Conservation (phyloP, 1,140 invertebrate species). For the Cydia pomonella region DNA sequence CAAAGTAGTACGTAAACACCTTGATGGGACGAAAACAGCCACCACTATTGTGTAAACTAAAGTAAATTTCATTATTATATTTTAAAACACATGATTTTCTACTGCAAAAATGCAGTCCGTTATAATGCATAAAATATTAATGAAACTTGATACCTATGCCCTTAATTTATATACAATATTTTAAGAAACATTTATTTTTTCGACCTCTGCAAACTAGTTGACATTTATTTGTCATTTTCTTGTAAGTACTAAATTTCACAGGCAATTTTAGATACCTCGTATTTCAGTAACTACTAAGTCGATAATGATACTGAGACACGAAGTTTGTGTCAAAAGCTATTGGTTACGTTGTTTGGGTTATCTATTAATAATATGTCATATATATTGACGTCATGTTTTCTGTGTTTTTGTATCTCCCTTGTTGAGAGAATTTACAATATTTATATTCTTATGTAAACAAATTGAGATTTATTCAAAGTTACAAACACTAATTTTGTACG, state of each 20-base stretch:
- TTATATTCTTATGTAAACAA: too few species aligned
- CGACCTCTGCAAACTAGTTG: background rate
- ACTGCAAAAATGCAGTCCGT: background rate
- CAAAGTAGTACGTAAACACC: background rate
- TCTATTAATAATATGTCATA: too few species aligned
- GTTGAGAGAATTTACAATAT: too few species aligned
- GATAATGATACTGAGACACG: background rate
- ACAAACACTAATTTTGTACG: too few species aligned
- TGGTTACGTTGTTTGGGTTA: too few species aligned
- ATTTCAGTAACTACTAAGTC: background rate
- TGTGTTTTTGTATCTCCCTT: too few species aligned
- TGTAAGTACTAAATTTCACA: background rate
- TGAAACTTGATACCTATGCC: background rate
- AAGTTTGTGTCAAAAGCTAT: background rate
- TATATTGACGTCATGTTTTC: too few species aligned
- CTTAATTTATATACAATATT: background rate
- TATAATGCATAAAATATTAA: background rate
- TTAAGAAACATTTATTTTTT: background rate
- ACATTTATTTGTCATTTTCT: slow-evolving; percentile 11
- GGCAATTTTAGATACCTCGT: background rate
- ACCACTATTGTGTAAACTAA: background rate
- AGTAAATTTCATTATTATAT: background rate
- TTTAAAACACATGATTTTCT: background rate
- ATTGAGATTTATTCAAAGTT: too few species aligned
- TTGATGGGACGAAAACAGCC: background rate